phyloP scores from a whole-genome alignment of 2,888 invertebrate genomes.

The Caprella mutica region DNA sequence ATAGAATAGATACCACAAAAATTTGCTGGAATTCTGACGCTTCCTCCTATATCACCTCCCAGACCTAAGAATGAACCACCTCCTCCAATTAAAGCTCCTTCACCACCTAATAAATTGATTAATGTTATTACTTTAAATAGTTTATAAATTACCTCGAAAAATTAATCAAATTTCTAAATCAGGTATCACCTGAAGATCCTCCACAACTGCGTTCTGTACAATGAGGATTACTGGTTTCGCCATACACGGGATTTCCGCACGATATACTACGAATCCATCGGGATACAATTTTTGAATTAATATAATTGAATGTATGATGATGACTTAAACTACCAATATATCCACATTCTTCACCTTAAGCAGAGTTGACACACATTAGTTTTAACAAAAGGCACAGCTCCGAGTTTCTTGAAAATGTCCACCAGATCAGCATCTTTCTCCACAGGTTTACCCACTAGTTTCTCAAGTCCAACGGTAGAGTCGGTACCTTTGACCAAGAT shows the following conservation, averaged over 20 bases:
- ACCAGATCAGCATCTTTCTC: slow-evolving; percentile 19
- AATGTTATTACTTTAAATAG: too few relatives aligned
- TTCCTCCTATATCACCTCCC: slow-evolving; percentile 45
- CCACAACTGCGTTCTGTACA: slow-evolving; percentile 40
- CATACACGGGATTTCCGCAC: slow-evolving; percentile 43
- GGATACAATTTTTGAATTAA: too few relatives aligned
- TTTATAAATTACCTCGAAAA: too few relatives aligned
- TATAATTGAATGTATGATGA: too few relatives aligned
- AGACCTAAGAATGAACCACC: slow-evolving; percentile 43
- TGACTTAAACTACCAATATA: too few relatives aligned
- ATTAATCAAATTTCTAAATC: neutral
- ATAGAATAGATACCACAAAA: slow-evolving; percentile 44
- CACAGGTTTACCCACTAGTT: slow-evolving; percentile 38
- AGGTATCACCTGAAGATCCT: slow-evolving; percentile 39
- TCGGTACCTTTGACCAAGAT: slow-evolving; percentile 39
- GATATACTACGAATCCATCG: too few relatives aligned
- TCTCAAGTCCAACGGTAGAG: slow-evolving; percentile 39
- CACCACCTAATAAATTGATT: slow-evolving; percentile 39
- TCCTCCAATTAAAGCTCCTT: slow-evolving; percentile 42
- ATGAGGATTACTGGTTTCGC: slow-evolving; percentile 42
- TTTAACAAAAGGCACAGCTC: slow-evolving; percentile 45
- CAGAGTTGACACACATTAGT: slow-evolving; percentile 42
- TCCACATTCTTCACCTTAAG: slow-evolving; percentile 9
- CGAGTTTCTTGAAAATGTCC: slow-evolving; percentile 37
- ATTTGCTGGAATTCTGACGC: slow-evolving; percentile 43